Evolutionary conservation across 2,113 vertebrate species (phyloP).

Genomic region (Burhinus bistriatus): DNA sequence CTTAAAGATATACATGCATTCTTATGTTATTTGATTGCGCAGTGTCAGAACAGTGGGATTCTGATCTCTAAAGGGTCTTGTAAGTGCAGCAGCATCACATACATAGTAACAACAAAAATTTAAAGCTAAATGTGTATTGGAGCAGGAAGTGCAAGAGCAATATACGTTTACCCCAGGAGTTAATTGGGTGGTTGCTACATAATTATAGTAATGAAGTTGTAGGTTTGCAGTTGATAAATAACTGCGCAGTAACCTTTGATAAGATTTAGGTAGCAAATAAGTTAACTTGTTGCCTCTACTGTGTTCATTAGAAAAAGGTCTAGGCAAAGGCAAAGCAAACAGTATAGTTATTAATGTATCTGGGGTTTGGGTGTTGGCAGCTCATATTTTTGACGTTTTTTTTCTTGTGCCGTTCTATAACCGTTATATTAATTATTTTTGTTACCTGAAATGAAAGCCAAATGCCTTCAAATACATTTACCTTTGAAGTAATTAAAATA

Average conservation of each 20-base stretch:
- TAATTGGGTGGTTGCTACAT: not conserved
- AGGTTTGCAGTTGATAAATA: not conserved
- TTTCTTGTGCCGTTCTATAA: not conserved
- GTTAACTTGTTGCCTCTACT: not conserved
- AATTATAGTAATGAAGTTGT: not conserved
- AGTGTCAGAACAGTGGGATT: not conserved
- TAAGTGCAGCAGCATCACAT: not conserved
- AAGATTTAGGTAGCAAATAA: not conserved
- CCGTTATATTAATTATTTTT: slow-evolving; percentile 55
- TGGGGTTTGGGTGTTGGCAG: not conserved
- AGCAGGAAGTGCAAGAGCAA: not conserved
- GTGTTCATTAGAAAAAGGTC: not conserved
- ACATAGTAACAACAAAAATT: not conserved
- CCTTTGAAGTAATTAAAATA: slow-evolving; percentile 68
- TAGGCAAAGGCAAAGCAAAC: not conserved
- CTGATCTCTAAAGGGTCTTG: not conserved
- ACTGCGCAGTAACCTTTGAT: not conserved
- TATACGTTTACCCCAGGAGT: not conserved
- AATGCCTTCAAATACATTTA: slow-evolving; percentile 33
- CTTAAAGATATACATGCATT: not conserved
- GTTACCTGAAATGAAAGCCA: slow-evolving; percentile 40
- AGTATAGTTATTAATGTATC: not conserved
- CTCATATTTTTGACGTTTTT: not conserved
- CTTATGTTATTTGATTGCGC: not conserved
- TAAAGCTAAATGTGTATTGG: not conserved